Evolutionary conservation across 2,797 vertebrate species (phyloP), one percentile per base, ranked within the genome.

Genomic region (Coccyzus lansbergi): DNA sequence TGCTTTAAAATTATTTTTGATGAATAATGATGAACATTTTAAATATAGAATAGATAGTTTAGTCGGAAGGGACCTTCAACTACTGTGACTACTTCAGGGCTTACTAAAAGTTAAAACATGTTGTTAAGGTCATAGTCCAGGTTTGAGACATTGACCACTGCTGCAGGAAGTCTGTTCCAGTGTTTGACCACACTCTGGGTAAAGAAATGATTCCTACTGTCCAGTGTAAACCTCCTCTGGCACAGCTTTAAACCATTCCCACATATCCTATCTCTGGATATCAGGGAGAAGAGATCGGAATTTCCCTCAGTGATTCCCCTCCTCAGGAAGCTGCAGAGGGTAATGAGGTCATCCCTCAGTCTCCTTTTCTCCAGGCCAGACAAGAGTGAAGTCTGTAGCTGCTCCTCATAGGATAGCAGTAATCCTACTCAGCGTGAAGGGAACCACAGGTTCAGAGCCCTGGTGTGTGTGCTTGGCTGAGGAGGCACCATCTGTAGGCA

Each of bases 251-350:
- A 56, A 12, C 15, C 6, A 4, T 53, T 71, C 31, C 21, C 17
- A 15, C 0, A 1, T 0, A 0, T 22, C 6, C 36, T 53, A 9
- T 34, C 26, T 25, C 12, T 49, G 36, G 24, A 9, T 52, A 1
- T 4, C 17, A 40, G 17, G 25, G 28, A 82, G 71, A 33, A 1
- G 2, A 58, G 31, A 2, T 24, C 12, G 40, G 28, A 22, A 63
- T 14, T 24, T 33, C 10, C 5, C 4, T 44, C 26, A 65, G 20
- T 18, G 3, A 4, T 0, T 33, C 6, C 31, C 6, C 8, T 79
- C 13, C 49, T 33, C 67, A 51, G 8, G 36, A 48, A 81, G 29
- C 19, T 55, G 17, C 3, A 33, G 51, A 26, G 38, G 38, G 10
- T 19, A 44, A 29, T 9, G 19, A 13, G 20, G 9, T 56, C 2